A percentile compares a stretch with the other conserved stretches of the same genome.
These are phyloP conservation scores for Microdon myrmicae DNA, from an alignment of 2,888 invertebrate species.

Conservation along the genomic window DNA sequence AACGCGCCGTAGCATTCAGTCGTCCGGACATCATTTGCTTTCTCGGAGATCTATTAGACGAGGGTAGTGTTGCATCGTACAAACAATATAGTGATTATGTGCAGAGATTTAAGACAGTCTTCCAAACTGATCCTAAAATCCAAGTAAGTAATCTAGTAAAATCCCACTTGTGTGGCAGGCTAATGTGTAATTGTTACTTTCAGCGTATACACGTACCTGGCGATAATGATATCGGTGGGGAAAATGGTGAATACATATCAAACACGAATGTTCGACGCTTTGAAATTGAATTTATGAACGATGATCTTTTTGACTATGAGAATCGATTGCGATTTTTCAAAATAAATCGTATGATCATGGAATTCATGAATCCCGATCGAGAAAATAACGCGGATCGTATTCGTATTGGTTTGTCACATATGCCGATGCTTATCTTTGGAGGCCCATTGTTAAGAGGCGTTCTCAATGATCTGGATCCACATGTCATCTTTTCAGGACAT, in stretches of 20 bases:
- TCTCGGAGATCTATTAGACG: constrained; percentile 94
- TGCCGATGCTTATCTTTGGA: constrained; percentile 69
- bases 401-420: constrained; percentile 77
- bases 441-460: constrained; percentile 68
- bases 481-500: constrained; percentile 77
- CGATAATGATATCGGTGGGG: constrained; percentile 98
- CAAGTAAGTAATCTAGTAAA: constrained; percentile 57
- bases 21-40: constrained; percentile 88
- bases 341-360: constrained; percentile 76
- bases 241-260: constrained; percentile 77
- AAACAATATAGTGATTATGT: constrained; percentile 80
- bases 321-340: constrained; percentile 76
- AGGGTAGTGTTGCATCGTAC: constrained; percentile 82
- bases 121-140: constrained; percentile 60
- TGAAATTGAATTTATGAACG: constrained; percentile 78
- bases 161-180: too few relatives aligned
- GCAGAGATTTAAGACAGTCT: constrained; percentile 76
- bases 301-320: constrained; percentile 72
- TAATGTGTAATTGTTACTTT: constrained; percentile 39
- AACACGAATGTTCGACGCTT: constrained; percentile 78
- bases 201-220: constrained; percentile 90
- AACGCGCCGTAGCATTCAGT: constrained; percentile 75
- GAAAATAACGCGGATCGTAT: constrained; percentile 60
- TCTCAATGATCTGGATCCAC: constrained; percentile 74
- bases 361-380: constrained; percentile 71